A percentile compares a stretch with the other conserved stretches of the same genome.
Conservation (phyloP, 2,888 invertebrate genomes). For the Muschampia plurimacula region DNA sequence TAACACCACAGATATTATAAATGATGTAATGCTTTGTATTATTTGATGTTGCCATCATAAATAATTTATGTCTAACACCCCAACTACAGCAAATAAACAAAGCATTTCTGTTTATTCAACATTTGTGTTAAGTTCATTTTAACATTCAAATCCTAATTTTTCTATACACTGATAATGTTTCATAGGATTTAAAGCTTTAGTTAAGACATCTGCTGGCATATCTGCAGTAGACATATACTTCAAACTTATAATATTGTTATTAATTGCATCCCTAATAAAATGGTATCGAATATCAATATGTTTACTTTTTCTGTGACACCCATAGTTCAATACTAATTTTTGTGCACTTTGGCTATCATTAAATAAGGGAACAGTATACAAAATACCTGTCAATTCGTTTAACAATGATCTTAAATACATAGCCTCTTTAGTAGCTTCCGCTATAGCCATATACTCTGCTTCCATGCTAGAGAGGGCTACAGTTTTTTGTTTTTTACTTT, state of each 20-base stretch:
- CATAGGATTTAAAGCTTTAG: background rate
- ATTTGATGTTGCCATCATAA: too few species aligned
- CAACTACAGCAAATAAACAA: background rate
- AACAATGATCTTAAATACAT: background rate
- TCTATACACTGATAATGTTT: conserved; percentile 2
- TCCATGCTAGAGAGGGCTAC: too few species aligned
- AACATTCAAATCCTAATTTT: background rate
- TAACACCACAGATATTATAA: too few species aligned
- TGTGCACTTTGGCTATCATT: too few species aligned
- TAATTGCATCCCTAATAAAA: background rate
- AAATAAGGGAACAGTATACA: background rate
- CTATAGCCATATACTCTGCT: background rate
- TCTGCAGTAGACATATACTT: background rate
- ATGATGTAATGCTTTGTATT: too few species aligned
- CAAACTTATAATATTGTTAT: background rate
- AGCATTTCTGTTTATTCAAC: too few species aligned
- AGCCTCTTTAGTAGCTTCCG: background rate
- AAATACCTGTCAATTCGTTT: background rate
- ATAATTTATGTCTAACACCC: too few species aligned
- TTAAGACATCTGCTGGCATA: background rate
- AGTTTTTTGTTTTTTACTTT: conserved; percentile 1
- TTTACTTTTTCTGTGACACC: background rate
- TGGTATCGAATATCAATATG: background rate
- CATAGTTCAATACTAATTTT: background rate
- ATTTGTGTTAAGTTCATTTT: background rate